Conservation (phyloP, 2,888 invertebrate species). For the Agrypnus murinus region DNA sequence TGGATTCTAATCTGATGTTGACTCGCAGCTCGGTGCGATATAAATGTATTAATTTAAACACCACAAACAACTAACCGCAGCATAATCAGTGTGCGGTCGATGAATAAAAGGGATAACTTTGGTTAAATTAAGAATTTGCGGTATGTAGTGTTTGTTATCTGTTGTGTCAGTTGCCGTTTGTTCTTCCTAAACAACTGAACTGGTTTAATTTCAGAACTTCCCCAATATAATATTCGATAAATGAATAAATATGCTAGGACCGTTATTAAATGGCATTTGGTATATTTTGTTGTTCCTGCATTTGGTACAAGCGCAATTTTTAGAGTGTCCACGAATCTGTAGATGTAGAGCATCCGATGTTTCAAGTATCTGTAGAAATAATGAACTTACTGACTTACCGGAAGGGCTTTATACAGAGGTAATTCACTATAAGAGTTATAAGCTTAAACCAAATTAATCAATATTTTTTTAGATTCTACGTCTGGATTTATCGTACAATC, state of each 20-base stretch:
- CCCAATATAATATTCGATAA: constrained; percentile 34
- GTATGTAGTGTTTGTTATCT: constrained; percentile 48
- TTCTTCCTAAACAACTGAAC: constrained; percentile 40
- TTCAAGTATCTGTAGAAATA: constrained; percentile 50
- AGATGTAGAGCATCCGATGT: constrained; percentile 44
- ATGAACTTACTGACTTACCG: constrained; percentile 68
- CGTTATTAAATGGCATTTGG: constrained; percentile 25
- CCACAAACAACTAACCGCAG: constrained; percentile 41
- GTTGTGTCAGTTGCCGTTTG: constrained; percentile 43
- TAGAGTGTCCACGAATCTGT: constrained; percentile 50
- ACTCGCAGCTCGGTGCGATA: constrained; percentile 34
- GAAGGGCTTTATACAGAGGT: constrained; percentile 69
- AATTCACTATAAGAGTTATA: neutral
- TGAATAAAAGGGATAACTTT: constrained; percentile 46
- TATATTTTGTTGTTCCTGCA: constrained; percentile 34
- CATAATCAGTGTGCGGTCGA: constrained; percentile 42
- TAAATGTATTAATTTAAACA: constrained; percentile 48
- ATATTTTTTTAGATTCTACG: constrained; percentile 75
- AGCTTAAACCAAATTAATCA: constrained; percentile 3
- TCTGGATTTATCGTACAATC: constrained; percentile 79
- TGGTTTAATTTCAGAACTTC: constrained; percentile 43
- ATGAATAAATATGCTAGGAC: constrained; percentile 29
- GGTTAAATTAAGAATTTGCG: constrained; percentile 46
- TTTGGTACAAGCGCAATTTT: constrained; percentile 21
- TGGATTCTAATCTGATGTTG: constrained; percentile 49